A percentile compares a stretch with the other conserved stretches of the same genome.
These are phyloP conservation scores for Mola mola DNA, from an alignment of 2,113 vertebrate species.

Conservation along the genomic window DNA sequence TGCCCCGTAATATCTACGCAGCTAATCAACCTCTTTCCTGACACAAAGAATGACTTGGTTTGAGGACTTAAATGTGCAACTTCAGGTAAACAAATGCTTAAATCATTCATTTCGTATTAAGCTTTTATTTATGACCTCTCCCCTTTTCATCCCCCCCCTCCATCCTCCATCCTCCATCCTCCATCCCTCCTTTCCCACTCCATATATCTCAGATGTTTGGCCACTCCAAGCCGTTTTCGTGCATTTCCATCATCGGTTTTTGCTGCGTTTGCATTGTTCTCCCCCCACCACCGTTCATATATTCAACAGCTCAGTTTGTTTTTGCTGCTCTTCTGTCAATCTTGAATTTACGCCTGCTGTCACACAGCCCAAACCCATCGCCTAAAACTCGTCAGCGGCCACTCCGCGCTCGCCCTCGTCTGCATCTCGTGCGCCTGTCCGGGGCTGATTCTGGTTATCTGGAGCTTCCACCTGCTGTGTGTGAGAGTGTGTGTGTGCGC, in stretches of 20 bases:
- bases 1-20: too few relatives aligned
- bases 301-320: constrained; percentile 43
- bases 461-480: constrained; percentile 62
- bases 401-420: constrained; percentile 12
- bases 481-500: constrained; percentile 13
- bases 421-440: constrained; percentile 39
- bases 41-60: too few relatives aligned
- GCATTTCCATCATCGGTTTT: neutral
- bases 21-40: too few relatives aligned
- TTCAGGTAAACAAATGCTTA: too few relatives aligned
- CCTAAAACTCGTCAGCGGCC: neutral
- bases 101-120: too few relatives aligned
- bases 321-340: constrained; percentile 16
- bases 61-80: too few relatives aligned
- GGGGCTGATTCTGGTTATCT: constrained; percentile 82
- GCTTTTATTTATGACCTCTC: too few relatives aligned
- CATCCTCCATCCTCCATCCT: neutral
- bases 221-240: constrained; percentile 19
- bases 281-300: constrained; percentile 21
- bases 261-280: constrained; percentile 22
- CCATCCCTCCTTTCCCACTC: constrained; percentile 8
- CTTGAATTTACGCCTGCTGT: constrained; percentile 57
- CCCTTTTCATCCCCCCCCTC: too few relatives aligned
- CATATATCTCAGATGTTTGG: constrained; percentile 32
- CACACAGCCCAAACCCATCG: constrained; percentile 16